Conservation (phyloP, 2,888 invertebrate species). For the Acutogordius australiensis region DNA sequence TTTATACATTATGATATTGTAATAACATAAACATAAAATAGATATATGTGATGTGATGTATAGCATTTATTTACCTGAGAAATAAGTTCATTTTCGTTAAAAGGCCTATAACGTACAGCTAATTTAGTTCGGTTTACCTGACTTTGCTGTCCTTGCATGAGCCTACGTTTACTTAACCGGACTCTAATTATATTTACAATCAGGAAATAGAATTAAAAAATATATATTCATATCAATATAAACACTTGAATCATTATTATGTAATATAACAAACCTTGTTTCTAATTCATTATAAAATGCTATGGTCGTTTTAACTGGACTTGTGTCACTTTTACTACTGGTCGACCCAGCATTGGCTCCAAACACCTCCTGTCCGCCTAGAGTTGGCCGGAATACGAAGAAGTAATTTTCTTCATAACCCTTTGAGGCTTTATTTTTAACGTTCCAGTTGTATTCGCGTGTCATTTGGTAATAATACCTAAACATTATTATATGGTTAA, state of each 20-base stretch:
- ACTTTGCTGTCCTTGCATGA: conserved; percentile 3
- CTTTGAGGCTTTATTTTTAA: conserved; percentile 27
- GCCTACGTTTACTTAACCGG: background rate
- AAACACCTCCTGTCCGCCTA: too few relatives aligned
- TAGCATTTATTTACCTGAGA: background rate
- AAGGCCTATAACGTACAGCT: background rate
- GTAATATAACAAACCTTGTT: conserved; percentile 2
- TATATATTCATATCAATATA: too few relatives aligned
- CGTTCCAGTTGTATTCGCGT: conserved; percentile 94
- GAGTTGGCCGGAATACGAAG: background rate
- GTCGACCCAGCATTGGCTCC: background rate
- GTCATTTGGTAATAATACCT: conserved; percentile 81
- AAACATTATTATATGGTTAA: too few relatives aligned
- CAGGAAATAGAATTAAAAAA: too few relatives aligned
- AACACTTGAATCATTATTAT: background rate
- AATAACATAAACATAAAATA: too few relatives aligned
- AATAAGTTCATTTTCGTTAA: background rate
- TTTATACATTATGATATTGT: too few relatives aligned
- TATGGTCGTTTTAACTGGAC: background rate
- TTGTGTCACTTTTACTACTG: background rate
- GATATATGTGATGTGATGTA: too few relatives aligned
- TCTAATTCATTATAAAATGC: conserved; percentile 9
- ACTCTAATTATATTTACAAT: too few relatives aligned
- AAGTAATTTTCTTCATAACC: conserved; percentile 9
- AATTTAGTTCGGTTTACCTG: conserved; percentile 6